Evolutionary conservation across 1,140 invertebrate species (phyloP), one percentile per base, ranked within the genome.

Genomic region (Pseudomyrmex cubaensis): DNA sequence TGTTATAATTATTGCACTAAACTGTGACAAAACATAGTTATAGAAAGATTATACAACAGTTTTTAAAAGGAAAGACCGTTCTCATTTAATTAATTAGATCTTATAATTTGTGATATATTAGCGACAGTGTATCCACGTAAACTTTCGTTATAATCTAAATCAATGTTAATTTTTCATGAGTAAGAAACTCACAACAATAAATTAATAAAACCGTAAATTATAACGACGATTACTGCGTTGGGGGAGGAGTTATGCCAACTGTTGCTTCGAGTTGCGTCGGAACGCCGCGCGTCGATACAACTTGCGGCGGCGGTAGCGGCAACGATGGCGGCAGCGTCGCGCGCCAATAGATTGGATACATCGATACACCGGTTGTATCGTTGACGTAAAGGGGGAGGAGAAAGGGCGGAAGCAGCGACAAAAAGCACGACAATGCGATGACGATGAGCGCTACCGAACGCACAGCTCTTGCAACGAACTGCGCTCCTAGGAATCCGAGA

Each of bases 401-500:
- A 17, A 46, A 56, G 25, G 1, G 22, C n/a, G 56, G 17, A 15
- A n/a, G 44, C 44, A 76, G 72, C 76, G 72, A 85, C 66, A 80
- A 77, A 84, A 85, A 59, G 62, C 52, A 22, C 70, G 82, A 54
- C 56, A 48, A 35, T 44, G 48, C 61, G 59, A 52, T 50, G n/a
- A 35, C 56, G 63, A 44, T 1, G 46, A 48, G 15, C 48, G 35
- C 35, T 35, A 35, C 52, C 35, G 56, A 17, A 15, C 17, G 46
- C 22, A 50, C 66, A 88, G 64, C 92, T 94, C 94, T 83, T 93
- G 84, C 2, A 1, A 9, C 15, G 8, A 59, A 83, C 91, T 94
- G 92, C n/a, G 44, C 66, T 87, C 93, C 94, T 93, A 92, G 86
- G 67, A 91, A 46, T 75, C 92, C 89, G 94, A 94, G 94, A 94